Evolutionary conservation across 2,888 invertebrate genomes (phyloP).

Genomic region (Callyntrura sp.): DNA sequence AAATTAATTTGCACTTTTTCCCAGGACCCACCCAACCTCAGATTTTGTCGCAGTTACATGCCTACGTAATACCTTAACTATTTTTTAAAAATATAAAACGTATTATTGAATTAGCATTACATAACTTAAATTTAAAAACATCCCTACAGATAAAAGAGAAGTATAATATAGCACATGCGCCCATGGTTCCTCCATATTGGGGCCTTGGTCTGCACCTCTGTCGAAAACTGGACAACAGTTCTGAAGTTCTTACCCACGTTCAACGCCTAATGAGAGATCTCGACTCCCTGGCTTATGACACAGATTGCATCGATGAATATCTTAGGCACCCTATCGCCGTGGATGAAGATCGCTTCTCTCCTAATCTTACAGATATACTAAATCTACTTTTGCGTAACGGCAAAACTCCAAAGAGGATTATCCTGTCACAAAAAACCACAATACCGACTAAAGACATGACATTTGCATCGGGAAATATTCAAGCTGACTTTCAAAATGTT

Average conservation of each 20-base stretch:
- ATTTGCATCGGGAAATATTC: too few species aligned
- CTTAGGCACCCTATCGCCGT: slow-evolving; percentile 84
- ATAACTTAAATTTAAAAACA: too few species aligned
- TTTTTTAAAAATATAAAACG: neutral
- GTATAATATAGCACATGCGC: slow-evolving; percentile 10
- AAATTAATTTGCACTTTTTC: slow-evolving; percentile 86
- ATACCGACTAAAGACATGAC: slow-evolving; percentile 14
- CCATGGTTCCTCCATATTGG: slow-evolving; percentile 85
- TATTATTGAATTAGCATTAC: neutral
- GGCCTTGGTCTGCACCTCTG: slow-evolving; percentile 86
- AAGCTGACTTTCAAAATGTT: neutral
- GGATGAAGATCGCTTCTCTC: slow-evolving; percentile 74
- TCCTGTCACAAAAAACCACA: slow-evolving; percentile 73
- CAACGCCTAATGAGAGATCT: slow-evolving; percentile 10
- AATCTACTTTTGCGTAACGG: slow-evolving; percentile 13
- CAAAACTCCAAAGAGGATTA: slow-evolving; percentile 71
- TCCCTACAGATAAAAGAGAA: slow-evolving; percentile 46
- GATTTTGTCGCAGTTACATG: slow-evolving; percentile 85
- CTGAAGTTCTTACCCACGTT: slow-evolving; percentile 84
- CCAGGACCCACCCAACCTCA: slow-evolving; percentile 87
- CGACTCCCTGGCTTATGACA: slow-evolving; percentile 84
- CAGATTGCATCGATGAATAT: slow-evolving; percentile 86
- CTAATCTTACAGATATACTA: slow-evolving; percentile 62
- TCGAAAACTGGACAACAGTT: slow-evolving; percentile 84
- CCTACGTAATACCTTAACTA: too few species aligned